Conservation (phyloP, 2,888 invertebrate species). For the Agrilus mali region DNA sequence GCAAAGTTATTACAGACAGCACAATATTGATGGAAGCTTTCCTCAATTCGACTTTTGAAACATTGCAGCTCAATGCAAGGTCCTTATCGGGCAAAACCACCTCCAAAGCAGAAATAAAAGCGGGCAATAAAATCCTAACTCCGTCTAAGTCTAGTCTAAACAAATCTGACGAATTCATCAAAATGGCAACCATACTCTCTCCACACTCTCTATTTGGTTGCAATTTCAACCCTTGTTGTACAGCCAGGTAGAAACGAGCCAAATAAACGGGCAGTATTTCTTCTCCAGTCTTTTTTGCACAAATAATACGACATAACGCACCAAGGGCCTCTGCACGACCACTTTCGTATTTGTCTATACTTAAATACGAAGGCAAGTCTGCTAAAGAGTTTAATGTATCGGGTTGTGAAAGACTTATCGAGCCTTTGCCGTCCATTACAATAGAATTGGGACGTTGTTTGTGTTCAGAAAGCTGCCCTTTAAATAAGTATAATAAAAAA, state of each 20-base stretch:
- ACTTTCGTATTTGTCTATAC: slow-evolving; percentile 67
- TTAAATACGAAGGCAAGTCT: slow-evolving; percentile 54
- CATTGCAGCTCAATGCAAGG: slow-evolving; percentile 57
- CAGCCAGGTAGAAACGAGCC: slow-evolving; percentile 83
- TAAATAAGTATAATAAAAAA: not conserved
- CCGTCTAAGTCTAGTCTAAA: slow-evolving; percentile 88
- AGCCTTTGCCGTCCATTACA: slow-evolving; percentile 45
- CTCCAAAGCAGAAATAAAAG: slow-evolving; percentile 81
- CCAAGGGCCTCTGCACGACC: slow-evolving; percentile 93
- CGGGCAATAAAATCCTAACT: slow-evolving; percentile 80
- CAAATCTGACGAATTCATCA: slow-evolving; percentile 75
- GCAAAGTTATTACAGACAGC: slow-evolving; percentile 81
- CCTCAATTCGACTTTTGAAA: slow-evolving; percentile 68
- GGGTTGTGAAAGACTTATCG: slow-evolving; percentile 45
- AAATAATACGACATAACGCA: slow-evolving; percentile 88
- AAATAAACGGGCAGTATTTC: slow-evolving; percentile 86
- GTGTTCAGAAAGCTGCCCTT: slow-evolving; percentile 24
- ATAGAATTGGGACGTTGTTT: slow-evolving; percentile 54
- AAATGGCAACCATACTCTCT: slow-evolving; percentile 75
- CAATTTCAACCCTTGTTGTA: slow-evolving; percentile 68
- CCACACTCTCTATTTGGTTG: slow-evolving; percentile 43
- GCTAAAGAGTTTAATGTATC: slow-evolving; percentile 52
- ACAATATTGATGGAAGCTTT: slow-evolving; percentile 86
- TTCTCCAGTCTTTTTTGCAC: slow-evolving; percentile 89
- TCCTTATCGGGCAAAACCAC: slow-evolving; percentile 81